These are phyloP conservation scores for Linepithema humile DNA, from an alignment of 1,140 invertebrate genomes.

Conservation along the genomic window DNA sequence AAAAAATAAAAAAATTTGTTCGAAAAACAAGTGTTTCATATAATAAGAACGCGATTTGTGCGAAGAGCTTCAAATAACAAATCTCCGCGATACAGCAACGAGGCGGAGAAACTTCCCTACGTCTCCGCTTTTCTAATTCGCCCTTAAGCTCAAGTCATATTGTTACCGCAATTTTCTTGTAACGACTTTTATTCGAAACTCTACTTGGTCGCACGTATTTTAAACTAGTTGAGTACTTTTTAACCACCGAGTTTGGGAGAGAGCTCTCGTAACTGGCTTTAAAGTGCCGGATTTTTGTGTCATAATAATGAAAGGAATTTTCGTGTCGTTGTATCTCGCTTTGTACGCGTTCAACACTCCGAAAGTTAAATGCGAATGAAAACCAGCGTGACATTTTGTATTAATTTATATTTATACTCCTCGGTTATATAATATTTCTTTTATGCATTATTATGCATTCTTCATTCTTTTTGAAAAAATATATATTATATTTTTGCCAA, in stretches of 20 bases:
- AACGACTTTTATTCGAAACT: slow-evolving; percentile 43
- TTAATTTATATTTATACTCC: slow-evolving; percentile 40
- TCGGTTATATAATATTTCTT: slow-evolving; percentile 19
- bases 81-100: slow-evolving; percentile 12
- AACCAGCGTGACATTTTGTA: slow-evolving; percentile 41
- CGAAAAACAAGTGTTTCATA: background rate
- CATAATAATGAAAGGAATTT: slow-evolving; percentile 53
- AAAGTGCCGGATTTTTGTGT: slow-evolving; percentile 47
- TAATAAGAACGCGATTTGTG: slow-evolving; percentile 36
- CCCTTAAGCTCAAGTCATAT: slow-evolving; percentile 39
- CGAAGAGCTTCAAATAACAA: slow-evolving; percentile 26
- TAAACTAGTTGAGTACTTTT: slow-evolving; percentile 49
- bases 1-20: background rate
- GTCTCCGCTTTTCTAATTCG: slow-evolving; percentile 48
- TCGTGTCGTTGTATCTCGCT: slow-evolving; percentile 34
- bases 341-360: slow-evolving; percentile 26
- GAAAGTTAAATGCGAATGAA: slow-evolving; percentile 39
- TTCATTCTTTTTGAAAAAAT: background rate
- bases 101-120: background rate
- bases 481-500: background rate
- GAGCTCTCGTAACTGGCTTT: slow-evolving; percentile 40
- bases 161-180: slow-evolving; percentile 46
- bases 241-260: slow-evolving; percentile 42
- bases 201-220: slow-evolving; percentile 20
- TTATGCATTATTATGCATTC: background rate